Conservation (phyloP, 2,797 vertebrate genomes). For the Neosilurus hyrtlii region DNA sequence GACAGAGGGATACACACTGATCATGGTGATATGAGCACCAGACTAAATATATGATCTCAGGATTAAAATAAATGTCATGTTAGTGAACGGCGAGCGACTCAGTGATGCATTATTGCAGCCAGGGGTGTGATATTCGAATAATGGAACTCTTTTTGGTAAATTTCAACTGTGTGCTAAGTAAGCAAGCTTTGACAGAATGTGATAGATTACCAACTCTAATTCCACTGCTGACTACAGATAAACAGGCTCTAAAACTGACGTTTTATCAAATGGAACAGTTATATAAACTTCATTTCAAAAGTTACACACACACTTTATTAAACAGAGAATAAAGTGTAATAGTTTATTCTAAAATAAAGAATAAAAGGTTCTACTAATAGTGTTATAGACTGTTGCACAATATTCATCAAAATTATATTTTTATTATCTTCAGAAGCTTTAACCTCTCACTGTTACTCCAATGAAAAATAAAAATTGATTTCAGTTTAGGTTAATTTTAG, state of each 20-base stretch:
- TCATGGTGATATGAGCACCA: constrained; percentile 19
- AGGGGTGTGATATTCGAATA: constrained; percentile 45
- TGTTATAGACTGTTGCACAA: background rate
- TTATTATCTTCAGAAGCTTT: background rate
- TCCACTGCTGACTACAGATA: constrained; percentile 31
- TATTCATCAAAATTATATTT: background rate
- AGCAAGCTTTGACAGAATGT: constrained; percentile 38
- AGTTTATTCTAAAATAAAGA: background rate
- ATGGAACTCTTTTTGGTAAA: constrained; percentile 41
- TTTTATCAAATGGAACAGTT: background rate
- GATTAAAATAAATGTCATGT: constrained; percentile 37
- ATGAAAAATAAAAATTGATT: background rate
- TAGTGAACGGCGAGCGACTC: constrained; percentile 34
- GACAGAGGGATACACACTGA: constrained; percentile 20
- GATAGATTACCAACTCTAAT: constrained; percentile 43
- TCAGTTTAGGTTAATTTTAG: background rate
- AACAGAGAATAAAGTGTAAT: background rate
- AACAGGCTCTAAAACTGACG: background rate
- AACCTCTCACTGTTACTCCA: background rate
- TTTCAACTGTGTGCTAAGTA: constrained; percentile 30
- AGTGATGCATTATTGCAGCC: constrained; percentile 26
- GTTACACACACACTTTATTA: background rate
- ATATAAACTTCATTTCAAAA: constrained; percentile 15
- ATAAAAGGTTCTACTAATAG: background rate
- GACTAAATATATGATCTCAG: constrained; percentile 29